A percentile compares a stretch with the other conserved stretches of the same genome.
Conservation (phyloP, 2,113 vertebrate species). For the Burhinus oedicnemus region DNA sequence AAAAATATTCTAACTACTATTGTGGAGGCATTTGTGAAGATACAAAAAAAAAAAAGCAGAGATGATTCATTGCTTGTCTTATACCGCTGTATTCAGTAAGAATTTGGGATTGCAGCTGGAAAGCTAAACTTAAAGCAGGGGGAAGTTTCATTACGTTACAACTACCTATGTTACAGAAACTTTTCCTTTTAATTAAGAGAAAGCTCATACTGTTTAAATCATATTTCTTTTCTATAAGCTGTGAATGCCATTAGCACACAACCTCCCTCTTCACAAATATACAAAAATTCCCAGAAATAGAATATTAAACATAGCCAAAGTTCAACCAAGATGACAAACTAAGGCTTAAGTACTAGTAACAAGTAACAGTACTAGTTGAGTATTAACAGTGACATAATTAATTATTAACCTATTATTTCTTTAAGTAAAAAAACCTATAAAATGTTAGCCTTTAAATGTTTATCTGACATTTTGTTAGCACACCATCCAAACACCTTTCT, state of each 20-base stretch:
- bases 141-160: not conserved
- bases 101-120: not conserved
- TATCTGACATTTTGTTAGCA: not conserved
- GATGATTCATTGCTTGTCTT: not conserved
- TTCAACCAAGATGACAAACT: not conserved
- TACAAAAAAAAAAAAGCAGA: not conserved
- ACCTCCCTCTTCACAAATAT: not conserved
- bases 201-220: not conserved
- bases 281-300: not conserved
- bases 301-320: not conserved
- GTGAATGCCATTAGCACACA: not conserved
- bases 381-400: not conserved
- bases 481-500: rapidly evolving
- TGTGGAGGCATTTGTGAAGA: not conserved
- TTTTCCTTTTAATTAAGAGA: not conserved
- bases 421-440: not conserved
- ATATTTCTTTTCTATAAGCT: not conserved
- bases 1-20: not conserved
- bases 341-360: not conserved
- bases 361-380: not conserved
- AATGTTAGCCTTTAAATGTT: not conserved
- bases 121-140: not conserved
- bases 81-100: not conserved
- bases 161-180: not conserved
- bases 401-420: not conserved